Conservation (phyloP, 2,797 vertebrate genomes). For the Premnoplex brunnescens region DNA sequence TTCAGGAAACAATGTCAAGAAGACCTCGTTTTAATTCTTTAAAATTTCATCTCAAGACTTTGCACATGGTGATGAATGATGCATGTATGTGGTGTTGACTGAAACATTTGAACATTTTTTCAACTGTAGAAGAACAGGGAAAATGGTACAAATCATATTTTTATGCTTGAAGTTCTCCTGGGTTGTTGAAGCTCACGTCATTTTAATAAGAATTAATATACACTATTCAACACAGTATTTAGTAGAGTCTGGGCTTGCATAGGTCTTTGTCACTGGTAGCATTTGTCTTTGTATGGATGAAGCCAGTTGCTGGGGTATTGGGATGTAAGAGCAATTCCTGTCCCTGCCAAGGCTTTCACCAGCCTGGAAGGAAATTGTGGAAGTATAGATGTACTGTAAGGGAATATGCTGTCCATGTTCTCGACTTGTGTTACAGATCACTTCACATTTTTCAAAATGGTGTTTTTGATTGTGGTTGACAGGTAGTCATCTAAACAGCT, state of each 20-base stretch:
- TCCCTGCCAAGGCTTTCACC: not conserved
- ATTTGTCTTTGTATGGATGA: not conserved
- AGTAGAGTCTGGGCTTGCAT: not conserved
- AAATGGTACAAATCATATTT: not conserved
- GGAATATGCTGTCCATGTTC: not conserved
- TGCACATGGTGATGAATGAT: not conserved
- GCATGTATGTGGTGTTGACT: not conserved
- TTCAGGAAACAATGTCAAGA: not conserved
- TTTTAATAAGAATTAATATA: not conserved
- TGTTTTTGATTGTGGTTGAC: constrained; percentile 27
- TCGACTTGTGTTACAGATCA: not conserved
- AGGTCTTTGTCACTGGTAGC: not conserved
- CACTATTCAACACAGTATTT: not conserved
- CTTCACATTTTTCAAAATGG: not conserved
- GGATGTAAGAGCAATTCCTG: not conserved
- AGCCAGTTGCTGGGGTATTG: not conserved
- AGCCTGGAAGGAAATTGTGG: not conserved
- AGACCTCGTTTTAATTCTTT: not conserved
- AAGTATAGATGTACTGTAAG: not conserved
- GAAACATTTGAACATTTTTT: not conserved
- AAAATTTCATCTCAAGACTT: not conserved
- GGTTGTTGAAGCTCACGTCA: not conserved
- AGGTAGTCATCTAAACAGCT: constrained; percentile 24
- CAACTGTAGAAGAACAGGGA: not conserved
- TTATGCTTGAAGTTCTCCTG: not conserved